Percentiles rank a stretch among this genome's conserved stretches.
Evolutionary conservation across 2,113 vertebrate genomes (phyloP).

Genomic region (Saguinus midas): DNA sequence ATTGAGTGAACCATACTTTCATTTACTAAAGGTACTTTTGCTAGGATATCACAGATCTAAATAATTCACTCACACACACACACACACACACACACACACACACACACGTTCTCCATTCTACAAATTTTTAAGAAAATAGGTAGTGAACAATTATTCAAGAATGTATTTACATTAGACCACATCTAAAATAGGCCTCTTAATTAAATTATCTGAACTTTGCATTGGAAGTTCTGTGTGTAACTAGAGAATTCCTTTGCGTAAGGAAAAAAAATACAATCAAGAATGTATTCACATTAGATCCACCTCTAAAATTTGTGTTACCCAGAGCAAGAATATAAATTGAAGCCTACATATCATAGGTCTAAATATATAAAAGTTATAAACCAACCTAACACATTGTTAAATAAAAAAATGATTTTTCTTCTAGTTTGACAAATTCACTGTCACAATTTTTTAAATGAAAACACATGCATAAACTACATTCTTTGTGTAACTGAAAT

Average conservation of each 20-base stretch:
- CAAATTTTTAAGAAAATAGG: not conserved
- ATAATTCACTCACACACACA: not conserved
- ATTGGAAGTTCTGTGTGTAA: slow-evolving; percentile 3
- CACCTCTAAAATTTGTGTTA: not conserved
- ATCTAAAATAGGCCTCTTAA: not conserved
- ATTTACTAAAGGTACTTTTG: not conserved
- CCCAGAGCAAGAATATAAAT: not conserved
- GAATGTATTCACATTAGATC: not conserved
- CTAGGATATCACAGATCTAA: not conserved
- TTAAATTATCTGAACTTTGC: slow-evolving; percentile 42
- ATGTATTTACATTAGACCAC: not conserved
- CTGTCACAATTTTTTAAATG: not conserved
- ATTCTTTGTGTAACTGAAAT: not conserved
- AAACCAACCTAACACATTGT: not conserved
- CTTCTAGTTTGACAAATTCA: not conserved
- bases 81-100: not conserved
- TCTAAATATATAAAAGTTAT: not conserved
- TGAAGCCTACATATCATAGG: not conserved
- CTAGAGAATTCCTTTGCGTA: slow-evolving; percentile 1
- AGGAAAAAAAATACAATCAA: not conserved
- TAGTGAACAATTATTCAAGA: not conserved
- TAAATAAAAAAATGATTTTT: not conserved
- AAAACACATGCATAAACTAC: not conserved
- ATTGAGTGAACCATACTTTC: not conserved
- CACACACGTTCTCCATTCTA: not conserved